Evolutionary conservation across 2,797 vertebrate species (phyloP).

Genomic region (Danio jaintianensis): DNA sequence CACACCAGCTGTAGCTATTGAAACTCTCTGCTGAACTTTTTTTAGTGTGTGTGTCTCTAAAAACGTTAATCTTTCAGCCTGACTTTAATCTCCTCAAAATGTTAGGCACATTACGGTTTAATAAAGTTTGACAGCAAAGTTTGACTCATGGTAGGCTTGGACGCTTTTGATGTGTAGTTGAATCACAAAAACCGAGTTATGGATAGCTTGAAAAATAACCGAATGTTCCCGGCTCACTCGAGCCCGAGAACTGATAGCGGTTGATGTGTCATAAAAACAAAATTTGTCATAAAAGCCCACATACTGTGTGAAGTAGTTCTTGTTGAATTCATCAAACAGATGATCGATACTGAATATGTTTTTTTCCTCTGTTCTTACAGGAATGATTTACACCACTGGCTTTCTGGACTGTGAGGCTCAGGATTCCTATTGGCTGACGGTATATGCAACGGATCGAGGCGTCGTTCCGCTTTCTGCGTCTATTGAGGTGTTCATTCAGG

Average conservation of each 20-base stretch:
- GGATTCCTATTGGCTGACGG: constrained; percentile 92
- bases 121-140: constrained; percentile 32
- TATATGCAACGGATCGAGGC: constrained; percentile 90
- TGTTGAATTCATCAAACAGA: constrained; percentile 23
- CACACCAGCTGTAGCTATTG: constrained; percentile 26
- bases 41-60: constrained; percentile 33
- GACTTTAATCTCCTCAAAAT: constrained; percentile 35
- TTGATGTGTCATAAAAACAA: constrained; percentile 18
- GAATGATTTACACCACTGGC: constrained; percentile 92
- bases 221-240: constrained; percentile 25
- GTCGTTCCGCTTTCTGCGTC: constrained; percentile 88
- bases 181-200: constrained; percentile 27
- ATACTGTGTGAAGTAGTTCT: constrained; percentile 9
- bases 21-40: constrained; percentile 39
- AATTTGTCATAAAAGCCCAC: constrained; percentile 18
- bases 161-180: constrained; percentile 27
- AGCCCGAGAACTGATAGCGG: constrained; percentile 2
- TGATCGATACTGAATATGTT: constrained; percentile 10
- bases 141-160: constrained; percentile 26
- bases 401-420: constrained; percentile 92
- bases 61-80: constrained; percentile 31
- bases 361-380: constrained; percentile 72
- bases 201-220: constrained; percentile 37
- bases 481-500: constrained; percentile 93
- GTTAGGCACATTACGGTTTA: constrained; percentile 33